Conservation (phyloP, 1,140 invertebrate genomes). For the Antheraea mylitta region DNA sequence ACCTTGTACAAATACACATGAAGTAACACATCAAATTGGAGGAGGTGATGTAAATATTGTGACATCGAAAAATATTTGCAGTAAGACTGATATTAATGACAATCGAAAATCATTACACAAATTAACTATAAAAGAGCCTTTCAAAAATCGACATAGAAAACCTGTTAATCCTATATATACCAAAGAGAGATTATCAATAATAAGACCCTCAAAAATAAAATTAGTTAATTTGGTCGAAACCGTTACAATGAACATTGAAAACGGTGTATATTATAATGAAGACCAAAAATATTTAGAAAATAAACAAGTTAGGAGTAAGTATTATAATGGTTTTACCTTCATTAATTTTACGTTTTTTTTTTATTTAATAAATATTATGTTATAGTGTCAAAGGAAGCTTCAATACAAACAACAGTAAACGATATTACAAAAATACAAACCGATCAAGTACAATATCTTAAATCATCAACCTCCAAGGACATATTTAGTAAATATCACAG, state of each 20-base stretch:
- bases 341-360: too few species aligned
- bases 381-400: conserved; percentile 36
- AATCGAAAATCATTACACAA: not conserved
- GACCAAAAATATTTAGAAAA: conserved; percentile 30
- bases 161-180: not conserved
- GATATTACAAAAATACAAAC: not conserved
- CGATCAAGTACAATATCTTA: not conserved
- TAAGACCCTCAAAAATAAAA: not conserved
- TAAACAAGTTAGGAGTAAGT: conserved; percentile 22
- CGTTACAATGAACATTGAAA: conserved; percentile 56
- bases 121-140: not conserved
- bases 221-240: conserved; percentile 59
- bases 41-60: not conserved
- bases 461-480: not conserved
- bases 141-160: not conserved
- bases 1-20: not conserved
- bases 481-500: not conserved
- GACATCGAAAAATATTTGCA: not conserved
- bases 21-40: not conserved
- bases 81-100: not conserved
- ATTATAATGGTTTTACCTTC: not conserved
- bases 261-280: conserved; percentile 53
- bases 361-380: conserved; percentile 6
- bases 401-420: conserved; percentile 34
- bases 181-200: not conserved